phyloP scores from a whole-genome alignment of 92 coral and sea anemone species.

The Umimayanthus chanpuru region DNA sequence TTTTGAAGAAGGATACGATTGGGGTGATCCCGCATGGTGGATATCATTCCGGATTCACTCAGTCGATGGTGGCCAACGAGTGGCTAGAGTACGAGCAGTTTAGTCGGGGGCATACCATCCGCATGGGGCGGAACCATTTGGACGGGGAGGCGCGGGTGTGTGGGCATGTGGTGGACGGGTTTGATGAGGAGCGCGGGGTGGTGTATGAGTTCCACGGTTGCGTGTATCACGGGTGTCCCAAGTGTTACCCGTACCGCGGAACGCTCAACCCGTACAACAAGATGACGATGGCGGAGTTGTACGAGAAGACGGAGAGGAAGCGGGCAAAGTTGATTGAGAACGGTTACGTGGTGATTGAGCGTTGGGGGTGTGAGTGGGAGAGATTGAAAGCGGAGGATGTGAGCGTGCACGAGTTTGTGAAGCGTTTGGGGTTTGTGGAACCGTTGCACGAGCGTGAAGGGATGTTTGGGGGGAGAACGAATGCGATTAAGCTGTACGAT shows the following conservation, averaged over 20 bases:
- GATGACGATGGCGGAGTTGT: background rate
- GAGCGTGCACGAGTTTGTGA: background rate
- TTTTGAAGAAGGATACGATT: background rate
- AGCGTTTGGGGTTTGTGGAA: accelerated
- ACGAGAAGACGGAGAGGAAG: background rate
- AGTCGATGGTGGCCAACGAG: background rate
- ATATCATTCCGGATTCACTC: background rate
- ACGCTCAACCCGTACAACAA: too few relatives aligned
- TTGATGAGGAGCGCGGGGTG: background rate
- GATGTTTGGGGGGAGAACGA: background rate
- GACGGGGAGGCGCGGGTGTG: background rate
- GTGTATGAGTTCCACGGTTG: background rate
- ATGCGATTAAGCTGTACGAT: background rate
- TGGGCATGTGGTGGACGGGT: constrained; percentile 9
- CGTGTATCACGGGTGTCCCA: too few relatives aligned
- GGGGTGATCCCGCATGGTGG: constrained; percentile 36
- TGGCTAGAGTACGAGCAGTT: background rate
- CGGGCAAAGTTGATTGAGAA: background rate
- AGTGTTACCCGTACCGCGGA: too few relatives aligned
- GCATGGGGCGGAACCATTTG: background rate
- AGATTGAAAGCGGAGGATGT: background rate
- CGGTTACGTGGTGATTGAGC: background rate
- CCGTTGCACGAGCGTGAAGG: background rate
- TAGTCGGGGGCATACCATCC: background rate
- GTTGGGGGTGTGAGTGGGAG: background rate